Conservation (phyloP, 30 jellyfish, hydroid and myxozoan species). For the Nemopilema nomurai region DNA sequence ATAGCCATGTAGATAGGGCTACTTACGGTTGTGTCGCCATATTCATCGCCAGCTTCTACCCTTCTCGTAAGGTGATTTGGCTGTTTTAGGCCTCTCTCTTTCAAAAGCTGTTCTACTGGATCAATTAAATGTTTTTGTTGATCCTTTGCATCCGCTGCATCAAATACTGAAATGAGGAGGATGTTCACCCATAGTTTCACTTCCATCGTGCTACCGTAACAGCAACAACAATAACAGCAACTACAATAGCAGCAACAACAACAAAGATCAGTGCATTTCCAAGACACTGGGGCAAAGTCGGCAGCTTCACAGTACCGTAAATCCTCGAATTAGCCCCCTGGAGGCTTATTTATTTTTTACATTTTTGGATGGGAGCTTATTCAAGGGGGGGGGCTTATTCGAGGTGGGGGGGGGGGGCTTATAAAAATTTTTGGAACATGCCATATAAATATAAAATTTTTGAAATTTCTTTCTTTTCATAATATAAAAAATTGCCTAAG, state of each 20-base stretch:
- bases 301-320: too few relatives aligned
- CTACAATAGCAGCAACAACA: not conserved
- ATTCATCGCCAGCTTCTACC: not conserved
- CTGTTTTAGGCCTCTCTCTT: constrained; percentile 30
- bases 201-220: not conserved
- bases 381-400: too few relatives aligned
- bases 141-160: not conserved
- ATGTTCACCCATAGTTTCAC: not conserved
- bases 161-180: not conserved
- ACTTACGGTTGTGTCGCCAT: not conserved
- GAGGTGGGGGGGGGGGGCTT: too few relatives aligned
- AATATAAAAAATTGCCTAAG: too few relatives aligned
- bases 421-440: too few relatives aligned
- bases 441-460: too few relatives aligned
- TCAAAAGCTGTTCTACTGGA: constrained; percentile 27
- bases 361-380: too few relatives aligned
- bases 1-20: too few relatives aligned
- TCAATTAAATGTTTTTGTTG: constrained; percentile 10
- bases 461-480: too few relatives aligned
- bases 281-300: too few relatives aligned
- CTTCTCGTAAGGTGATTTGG: constrained; percentile 19
- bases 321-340: too few relatives aligned
- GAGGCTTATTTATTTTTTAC: too few relatives aligned
- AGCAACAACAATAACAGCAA: constrained; percentile 1
- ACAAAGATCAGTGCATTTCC: not conserved